These are phyloP conservation scores for Gambelia wislizenii DNA, from an alignment of 2,797 vertebrate genomes.

Conservation along the genomic window DNA sequence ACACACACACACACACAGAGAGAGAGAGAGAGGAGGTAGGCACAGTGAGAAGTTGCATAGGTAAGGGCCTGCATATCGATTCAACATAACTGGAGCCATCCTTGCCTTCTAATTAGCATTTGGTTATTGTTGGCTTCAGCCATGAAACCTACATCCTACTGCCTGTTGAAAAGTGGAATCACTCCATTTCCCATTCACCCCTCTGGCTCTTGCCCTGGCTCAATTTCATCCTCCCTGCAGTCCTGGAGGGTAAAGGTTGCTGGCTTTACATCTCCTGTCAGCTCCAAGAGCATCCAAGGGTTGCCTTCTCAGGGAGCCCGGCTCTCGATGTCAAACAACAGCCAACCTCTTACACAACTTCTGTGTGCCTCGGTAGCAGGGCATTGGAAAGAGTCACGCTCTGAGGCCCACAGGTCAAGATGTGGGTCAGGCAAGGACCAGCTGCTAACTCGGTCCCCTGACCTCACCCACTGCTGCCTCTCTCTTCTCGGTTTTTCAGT, in stretches of 20 bases:
- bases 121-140: neutral
- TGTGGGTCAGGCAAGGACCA: neutral
- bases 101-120: neutral
- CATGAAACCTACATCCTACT: neutral
- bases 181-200: neutral
- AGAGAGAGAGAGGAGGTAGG: too few species aligned
- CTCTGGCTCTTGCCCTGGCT: neutral
- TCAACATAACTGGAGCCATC: neutral
- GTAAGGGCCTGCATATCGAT: neutral
- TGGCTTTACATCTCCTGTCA: slow-evolving; percentile 29
- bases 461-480: too few species aligned
- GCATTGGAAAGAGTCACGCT: neutral
- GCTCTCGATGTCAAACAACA: slow-evolving; percentile 46
- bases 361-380: fast-evolving
- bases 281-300: slow-evolving; percentile 52
- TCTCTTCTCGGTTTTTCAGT: neutral
- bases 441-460: neutral
- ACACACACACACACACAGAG: too few species aligned
- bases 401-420: neutral
- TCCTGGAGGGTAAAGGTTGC: slow-evolving; percentile 8
- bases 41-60: too few species aligned
- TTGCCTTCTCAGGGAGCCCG: slow-evolving; percentile 35
- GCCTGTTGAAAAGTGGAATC: neutral
- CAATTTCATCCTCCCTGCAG: neutral
- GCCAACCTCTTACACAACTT: slow-evolving; percentile 16